Evolutionary conservation across 2,797 vertebrate species (phyloP).

Genomic region (Hoplostethus mediterraneus): DNA sequence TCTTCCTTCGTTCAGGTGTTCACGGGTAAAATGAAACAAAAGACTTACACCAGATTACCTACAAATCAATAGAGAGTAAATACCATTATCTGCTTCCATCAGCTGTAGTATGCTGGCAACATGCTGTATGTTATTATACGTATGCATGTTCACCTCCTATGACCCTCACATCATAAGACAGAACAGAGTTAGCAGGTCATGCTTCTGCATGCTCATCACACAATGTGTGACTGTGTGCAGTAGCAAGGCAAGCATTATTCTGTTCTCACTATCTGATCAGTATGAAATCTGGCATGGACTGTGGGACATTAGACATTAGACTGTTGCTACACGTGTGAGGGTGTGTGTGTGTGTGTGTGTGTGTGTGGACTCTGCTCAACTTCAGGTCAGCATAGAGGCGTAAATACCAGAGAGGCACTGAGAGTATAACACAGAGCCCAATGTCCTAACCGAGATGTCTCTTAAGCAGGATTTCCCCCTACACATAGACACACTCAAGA

Average conservation of each 20-base stretch:
- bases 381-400: slow-evolving; percentile 50
- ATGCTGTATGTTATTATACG: background rate
- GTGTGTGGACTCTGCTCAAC: slow-evolving; percentile 65
- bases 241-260: slow-evolving; percentile 5
- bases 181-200: background rate
- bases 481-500: background rate
- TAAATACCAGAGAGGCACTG: slow-evolving; percentile 45
- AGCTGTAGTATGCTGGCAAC: background rate
- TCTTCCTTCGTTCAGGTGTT: background rate
- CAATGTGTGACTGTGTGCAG: background rate
- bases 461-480: slow-evolving; percentile 41
- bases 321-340: slow-evolving; percentile 64
- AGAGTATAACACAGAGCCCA: background rate
- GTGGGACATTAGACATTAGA: slow-evolving; percentile 66
- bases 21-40: background rate
- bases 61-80: background rate
- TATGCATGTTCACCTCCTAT: background rate
- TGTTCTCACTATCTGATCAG: slow-evolving; percentile 35
- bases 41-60: background rate
- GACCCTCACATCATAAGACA: background rate
- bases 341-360: slow-evolving; percentile 26
- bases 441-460: slow-evolving; percentile 29
- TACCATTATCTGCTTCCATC: background rate
- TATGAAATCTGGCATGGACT: slow-evolving; percentile 52
- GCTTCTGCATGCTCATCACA: background rate